Base-by-base conservation (phyloP, 2,113 vertebrate species). In the Scomber colias region DNA sequence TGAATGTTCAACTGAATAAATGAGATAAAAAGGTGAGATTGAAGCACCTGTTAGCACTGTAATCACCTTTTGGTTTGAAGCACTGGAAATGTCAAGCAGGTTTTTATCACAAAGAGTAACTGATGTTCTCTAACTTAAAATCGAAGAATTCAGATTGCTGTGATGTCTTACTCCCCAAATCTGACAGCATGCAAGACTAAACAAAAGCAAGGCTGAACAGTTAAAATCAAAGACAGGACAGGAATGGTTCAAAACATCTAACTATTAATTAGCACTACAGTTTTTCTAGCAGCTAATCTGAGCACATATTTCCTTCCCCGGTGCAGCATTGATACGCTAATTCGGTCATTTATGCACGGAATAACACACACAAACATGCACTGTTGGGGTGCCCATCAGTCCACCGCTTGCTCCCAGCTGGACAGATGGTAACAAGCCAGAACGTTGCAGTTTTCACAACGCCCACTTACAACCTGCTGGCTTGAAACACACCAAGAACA, bases 401-500 rank as follows among this genome's bases (percentile, higher is more conserved):
- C 57, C 48, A 15, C 63, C 3, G 90, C 81, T 61, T 79, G 77
- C 81, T 84, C 85, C 79, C 87, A 88, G 85, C 86, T 80, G 82
- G 87, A 87, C 69, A 55, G 30, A 68, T 57, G 82, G 61, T 71
- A 79, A 85, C 50, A 14, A 88, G 87, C 91, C 90, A 91, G 85
- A 87, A 62, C 27, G 24, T 76, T 83, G 82, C 74, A 51, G 87
- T 67, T 85, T 85, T 83, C 82, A 85, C 78, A 65, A 87, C 90
- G 11, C 88, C 88, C 87, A 91, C 90, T 77, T 78, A 84, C 87
- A 92, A 53, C 89, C 86, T 86, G 89, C 90, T 87, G 82, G 61
- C 78, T 87, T 2, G 1, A 79, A 69, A 74, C 83, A 77, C 82
- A 73, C 63, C 7, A 9, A 75, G 77, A 83, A 46, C 81, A 64